A percentile compares a stretch with the other conserved stretches of the same genome.
phyloP scores from a whole-genome alignment of 2,797 vertebrate genomes.

The Platalea minor region DNA sequence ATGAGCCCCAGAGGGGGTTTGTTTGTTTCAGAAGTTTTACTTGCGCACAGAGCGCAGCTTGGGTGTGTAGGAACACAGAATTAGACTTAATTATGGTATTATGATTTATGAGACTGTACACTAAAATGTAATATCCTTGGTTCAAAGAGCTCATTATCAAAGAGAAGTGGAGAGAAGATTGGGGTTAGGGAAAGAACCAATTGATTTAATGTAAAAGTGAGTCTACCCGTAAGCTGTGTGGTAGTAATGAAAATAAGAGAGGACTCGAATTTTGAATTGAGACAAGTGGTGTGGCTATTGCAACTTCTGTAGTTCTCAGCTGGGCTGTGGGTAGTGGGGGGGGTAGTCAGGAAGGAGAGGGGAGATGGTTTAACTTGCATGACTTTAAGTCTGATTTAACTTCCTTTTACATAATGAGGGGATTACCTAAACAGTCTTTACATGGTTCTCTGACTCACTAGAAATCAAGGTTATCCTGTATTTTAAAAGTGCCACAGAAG shows the following conservation, averaged over 20 bases:
- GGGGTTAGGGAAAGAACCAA: not conserved
- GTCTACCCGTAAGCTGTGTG: not conserved
- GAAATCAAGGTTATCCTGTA: not conserved
- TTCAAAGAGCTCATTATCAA: slow-evolving; percentile 1
- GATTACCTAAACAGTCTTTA: not conserved
- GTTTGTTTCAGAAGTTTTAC: not conserved
- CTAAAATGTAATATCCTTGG: not conserved
- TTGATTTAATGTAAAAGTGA: not conserved
- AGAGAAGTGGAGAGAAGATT: not conserved
- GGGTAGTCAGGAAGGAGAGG: not conserved
- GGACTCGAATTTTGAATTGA: not conserved
- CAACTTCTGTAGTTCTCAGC: not conserved
- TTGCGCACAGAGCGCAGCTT: not conserved
- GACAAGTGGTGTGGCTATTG: not conserved
- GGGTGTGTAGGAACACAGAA: not conserved
- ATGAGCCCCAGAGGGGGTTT: not conserved
- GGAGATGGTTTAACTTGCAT: not conserved
- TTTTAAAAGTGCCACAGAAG: not conserved
- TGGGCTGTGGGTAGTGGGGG: not conserved
- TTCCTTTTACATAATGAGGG: not conserved
- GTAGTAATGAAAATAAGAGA: not conserved
- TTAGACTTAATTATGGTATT: not conserved
- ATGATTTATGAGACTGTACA: not conserved
- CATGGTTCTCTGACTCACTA: fast-evolving
- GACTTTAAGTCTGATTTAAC: not conserved